Evolutionary conservation across 92 coral and sea anemone species (phyloP).

Genomic region (Metridium senile): DNA sequence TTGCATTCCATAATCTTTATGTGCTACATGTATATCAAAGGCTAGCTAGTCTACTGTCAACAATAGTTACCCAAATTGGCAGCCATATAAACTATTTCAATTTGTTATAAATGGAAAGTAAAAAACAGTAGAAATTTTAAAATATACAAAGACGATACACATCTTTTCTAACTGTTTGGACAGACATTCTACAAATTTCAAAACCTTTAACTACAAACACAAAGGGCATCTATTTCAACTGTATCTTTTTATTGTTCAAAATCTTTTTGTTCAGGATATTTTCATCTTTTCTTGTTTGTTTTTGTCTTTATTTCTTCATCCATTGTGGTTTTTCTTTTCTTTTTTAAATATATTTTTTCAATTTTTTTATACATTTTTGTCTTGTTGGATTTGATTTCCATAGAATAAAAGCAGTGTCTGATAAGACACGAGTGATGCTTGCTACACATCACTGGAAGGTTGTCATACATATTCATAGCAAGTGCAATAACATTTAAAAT

Average conservation of each 20-base stretch:
- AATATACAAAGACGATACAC: too few relatives aligned
- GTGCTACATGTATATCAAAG: too few relatives aligned
- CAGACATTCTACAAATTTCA: too few relatives aligned
- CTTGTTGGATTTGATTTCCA: slow-evolving; percentile 10
- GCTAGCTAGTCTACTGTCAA: too few relatives aligned
- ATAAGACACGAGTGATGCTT: not conserved
- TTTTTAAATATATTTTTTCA: slow-evolving; percentile 22
- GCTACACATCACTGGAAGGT: not conserved
- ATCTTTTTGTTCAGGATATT: slow-evolving; percentile 10
- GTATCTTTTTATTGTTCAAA: slow-evolving; percentile 26
- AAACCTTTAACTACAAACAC: not conserved
- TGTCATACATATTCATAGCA: too few relatives aligned
- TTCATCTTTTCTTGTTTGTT: slow-evolving; percentile 6
- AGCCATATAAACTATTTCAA: too few relatives aligned
- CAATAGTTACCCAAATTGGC: too few relatives aligned
- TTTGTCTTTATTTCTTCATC: slow-evolving; percentile 25
- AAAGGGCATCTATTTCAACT: slow-evolving; percentile 19
- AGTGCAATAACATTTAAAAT: too few relatives aligned
- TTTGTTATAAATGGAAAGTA: too few relatives aligned
- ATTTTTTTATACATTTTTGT: slow-evolving; percentile 27
- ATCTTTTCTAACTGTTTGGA: too few relatives aligned
- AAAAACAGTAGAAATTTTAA: too few relatives aligned
- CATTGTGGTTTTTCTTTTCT: slow-evolving; percentile 7
- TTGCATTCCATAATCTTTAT: too few relatives aligned
- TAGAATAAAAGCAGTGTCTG: slow-evolving; percentile 9